Evolutionary conservation across 2,797 vertebrate genomes (phyloP).

Genomic region (Macrochelys suwanniensis): DNA sequence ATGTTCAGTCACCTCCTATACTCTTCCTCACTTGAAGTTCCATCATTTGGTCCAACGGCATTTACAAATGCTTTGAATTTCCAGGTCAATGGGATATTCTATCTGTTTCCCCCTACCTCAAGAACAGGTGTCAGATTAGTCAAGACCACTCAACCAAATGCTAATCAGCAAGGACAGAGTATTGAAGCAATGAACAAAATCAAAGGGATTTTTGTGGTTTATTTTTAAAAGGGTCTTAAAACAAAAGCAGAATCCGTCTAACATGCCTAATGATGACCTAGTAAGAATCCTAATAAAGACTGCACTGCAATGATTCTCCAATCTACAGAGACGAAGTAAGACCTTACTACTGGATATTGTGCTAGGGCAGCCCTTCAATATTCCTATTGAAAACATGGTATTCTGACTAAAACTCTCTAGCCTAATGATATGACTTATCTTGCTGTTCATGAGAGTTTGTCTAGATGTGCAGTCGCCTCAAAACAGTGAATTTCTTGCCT

Average conservation of each 20-base stretch:
- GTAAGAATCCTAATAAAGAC: not conserved
- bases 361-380: not conserved
- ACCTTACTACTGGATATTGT: not conserved
- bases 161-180: not conserved
- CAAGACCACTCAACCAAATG: constrained; percentile 14
- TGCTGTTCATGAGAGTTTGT: not conserved
- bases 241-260: not conserved
- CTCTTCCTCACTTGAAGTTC: not conserved
- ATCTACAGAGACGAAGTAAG: not conserved
- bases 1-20: not conserved
- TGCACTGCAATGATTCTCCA: accelerated
- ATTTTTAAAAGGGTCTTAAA: not conserved
- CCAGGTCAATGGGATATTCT: not conserved
- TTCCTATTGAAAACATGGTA: not conserved
- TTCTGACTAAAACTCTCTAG: not conserved
- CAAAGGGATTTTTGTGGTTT: not conserved
- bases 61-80: not conserved
- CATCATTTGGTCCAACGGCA: not conserved
- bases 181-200: constrained; percentile 24
- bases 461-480: not conserved
- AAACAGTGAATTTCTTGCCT: not conserved
- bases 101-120: accelerated
- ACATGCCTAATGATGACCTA: not conserved
- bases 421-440: not conserved
- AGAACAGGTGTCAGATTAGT: not conserved